Evolutionary conservation across 2,113 vertebrate species (phyloP), one percentile per base, ranked within the genome.

Genomic region (Pao palembangensis): DNA sequence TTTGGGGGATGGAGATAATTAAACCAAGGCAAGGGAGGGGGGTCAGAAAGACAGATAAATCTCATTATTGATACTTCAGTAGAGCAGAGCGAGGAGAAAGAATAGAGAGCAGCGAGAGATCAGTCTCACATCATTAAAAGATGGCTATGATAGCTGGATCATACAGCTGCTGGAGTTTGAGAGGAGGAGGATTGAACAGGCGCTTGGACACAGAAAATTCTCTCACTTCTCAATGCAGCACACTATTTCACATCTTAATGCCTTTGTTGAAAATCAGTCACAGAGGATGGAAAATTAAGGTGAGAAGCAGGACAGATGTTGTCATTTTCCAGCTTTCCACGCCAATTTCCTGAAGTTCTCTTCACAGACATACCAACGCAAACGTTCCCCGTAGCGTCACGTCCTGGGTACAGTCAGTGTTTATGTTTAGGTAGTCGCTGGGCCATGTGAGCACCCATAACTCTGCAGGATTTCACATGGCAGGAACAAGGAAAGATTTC

Each of bases 11-110:
- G 76, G 58, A 82, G 77, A 84, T 91, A 91, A 91, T 90, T 87
- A 70, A 90, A 90, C 90, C 87, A 92, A 88, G 86, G 76, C 83
- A 73, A 65, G n/a, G 25, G 42, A n/a, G 44, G 44, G 25, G n/a
- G 44, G 44, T 47, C 15, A 78, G 75, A 67, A 76, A 74, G 73
- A 79, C 69, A 82, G 76, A 88, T 85, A 86, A 87, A 87, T 89
- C 84, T 81, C 77, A 85, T 88, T 88, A 85, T 85, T 84, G 82
- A 85, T 88, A 86, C 78, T 81, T 84, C 63, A 82, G 82, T 83
- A 79, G 59, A 82, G 77, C 70, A 79, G 59, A 82, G 77, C 70
- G 61, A 67, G 69, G 72, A 78, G 11, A 56, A n/a, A 61, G 55
- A 50, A 20, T 42, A 58, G 41, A 43, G 53, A 69, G 31, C 34